Conservation (phyloP, 2,113 vertebrate species). For the Elaphurus davidianus region DNA sequence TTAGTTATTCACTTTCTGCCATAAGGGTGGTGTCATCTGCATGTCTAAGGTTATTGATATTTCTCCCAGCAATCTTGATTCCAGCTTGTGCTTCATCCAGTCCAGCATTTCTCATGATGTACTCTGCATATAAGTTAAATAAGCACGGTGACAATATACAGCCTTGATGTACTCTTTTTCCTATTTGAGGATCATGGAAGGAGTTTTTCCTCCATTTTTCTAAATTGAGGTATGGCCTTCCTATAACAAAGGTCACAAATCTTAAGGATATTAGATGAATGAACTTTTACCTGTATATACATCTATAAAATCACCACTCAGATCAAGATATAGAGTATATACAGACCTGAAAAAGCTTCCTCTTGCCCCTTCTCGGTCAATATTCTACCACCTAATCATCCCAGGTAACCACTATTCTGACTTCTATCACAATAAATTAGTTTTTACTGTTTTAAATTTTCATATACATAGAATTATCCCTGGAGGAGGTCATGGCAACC, state of each 20-base stretch:
- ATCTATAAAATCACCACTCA: not conserved
- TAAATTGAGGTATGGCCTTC: not conserved
- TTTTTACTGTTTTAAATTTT: constrained; percentile 6
- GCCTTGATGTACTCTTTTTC: not conserved
- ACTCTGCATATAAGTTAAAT: not conserved
- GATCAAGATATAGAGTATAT: constrained; percentile 1
- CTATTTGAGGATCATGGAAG: not conserved
- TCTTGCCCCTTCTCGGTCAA: not conserved
- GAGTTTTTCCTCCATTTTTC: not conserved
- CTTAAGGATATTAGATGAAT: not conserved
- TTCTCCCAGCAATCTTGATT: not conserved
- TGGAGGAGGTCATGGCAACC: not conserved
- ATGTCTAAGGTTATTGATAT: not conserved
- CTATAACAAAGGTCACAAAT: not conserved
- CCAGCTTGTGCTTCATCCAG: not conserved
- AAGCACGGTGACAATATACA: not conserved
- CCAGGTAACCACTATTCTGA: not conserved
- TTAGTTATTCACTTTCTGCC: not conserved
- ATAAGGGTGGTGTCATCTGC: not conserved
- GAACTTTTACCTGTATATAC: not conserved
- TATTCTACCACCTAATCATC: not conserved
- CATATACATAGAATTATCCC: not conserved
- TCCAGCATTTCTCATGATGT: not conserved
- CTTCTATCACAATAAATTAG: not conserved
- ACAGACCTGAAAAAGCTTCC: not conserved